Evolutionary conservation across 37 sponge, comb jelly and placozoan species (phyloP).

Genomic region (Ephydatia muelleri): DNA sequence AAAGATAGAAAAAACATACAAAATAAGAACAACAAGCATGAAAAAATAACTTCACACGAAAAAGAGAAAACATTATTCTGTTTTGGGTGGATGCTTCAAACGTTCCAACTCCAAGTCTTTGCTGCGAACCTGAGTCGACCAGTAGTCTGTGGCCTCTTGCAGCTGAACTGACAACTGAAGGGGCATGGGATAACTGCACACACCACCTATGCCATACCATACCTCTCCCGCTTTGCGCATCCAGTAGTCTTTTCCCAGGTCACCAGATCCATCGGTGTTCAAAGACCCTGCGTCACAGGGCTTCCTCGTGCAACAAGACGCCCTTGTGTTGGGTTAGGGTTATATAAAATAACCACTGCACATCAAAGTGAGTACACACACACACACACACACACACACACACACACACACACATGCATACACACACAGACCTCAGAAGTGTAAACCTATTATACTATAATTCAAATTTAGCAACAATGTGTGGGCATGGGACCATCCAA

Average conservation of each 20-base stretch:
- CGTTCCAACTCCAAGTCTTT: conserved; percentile 48
- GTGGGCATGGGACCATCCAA: no score
- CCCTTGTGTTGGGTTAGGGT: no score
- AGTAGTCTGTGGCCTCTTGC: conserved; percentile 57
- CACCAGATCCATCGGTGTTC: conserved; percentile 26
- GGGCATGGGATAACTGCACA: neutral
- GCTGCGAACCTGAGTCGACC: conserved; percentile 45
- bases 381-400: no score
- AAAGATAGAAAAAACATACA: neutral
- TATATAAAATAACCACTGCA: no score
- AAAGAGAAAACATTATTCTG: neutral
- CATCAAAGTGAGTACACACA: no score
- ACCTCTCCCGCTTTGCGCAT: conserved; percentile 49
- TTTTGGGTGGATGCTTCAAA: conserved; percentile 10
- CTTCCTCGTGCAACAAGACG: neutral
- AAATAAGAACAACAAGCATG: neutral
- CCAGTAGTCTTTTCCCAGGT: conserved; percentile 52
- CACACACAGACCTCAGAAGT: no score
- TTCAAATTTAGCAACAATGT: no score
- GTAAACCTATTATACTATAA: no score
- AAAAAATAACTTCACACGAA: no score
- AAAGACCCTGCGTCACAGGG: neutral
- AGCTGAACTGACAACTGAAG: conserved; percentile 56
- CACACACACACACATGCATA: no score
- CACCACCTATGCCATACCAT: neutral